phyloP scores from a whole-genome alignment of 2,797 vertebrate genomes.

The Urocyon cinereoargenteus region DNA sequence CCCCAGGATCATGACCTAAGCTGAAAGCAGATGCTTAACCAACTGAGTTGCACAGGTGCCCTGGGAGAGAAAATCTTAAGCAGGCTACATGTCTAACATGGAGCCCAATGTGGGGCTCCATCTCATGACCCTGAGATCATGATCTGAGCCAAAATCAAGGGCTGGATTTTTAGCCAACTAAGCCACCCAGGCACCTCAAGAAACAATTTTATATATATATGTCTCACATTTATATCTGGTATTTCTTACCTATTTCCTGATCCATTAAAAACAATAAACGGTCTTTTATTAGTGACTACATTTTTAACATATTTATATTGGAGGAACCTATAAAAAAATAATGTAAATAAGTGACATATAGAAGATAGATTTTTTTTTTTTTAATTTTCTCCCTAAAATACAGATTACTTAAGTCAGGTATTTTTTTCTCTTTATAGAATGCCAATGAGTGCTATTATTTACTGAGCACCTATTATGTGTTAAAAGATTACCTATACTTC shows the following conservation, averaged over 20 bases:
- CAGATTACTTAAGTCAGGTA: background rate
- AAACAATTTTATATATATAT: background rate
- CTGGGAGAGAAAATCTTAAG: background rate
- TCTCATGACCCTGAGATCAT: background rate
- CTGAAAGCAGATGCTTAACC: too few relatives aligned
- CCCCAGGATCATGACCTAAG: too few relatives aligned
- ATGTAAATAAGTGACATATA: slow-evolving; percentile 4
- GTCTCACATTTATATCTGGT: background rate
- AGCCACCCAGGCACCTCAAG: background rate
- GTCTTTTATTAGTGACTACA: background rate
- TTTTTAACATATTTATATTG: background rate
- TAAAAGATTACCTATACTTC: background rate
- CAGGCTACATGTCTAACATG: background rate
- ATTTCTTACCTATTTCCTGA: background rate
- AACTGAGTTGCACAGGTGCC: background rate
- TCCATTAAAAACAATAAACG: background rate
- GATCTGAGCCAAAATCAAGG: background rate
- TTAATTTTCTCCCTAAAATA: background rate
- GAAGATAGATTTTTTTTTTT: background rate
- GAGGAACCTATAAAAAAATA: background rate
- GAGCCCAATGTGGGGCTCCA: background rate
- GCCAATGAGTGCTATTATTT: background rate
- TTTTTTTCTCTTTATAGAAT: background rate
- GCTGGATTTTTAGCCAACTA: background rate
- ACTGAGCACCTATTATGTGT: background rate